Evolutionary conservation across 1,140 invertebrate genomes (phyloP).

Genomic region (Cyphomyrmex costatus): DNA sequence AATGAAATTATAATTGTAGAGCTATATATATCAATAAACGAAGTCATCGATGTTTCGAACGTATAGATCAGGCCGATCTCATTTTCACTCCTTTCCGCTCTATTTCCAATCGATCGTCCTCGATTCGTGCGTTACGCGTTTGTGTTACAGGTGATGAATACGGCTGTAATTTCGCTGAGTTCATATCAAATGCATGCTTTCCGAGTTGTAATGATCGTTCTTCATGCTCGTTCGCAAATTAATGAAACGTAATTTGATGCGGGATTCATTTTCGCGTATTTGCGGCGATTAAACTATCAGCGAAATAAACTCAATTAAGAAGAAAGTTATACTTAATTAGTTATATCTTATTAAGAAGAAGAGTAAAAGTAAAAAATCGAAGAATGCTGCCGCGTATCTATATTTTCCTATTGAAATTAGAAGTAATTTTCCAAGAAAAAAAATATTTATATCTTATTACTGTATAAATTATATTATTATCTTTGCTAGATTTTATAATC

Average conservation of each 20-base stretch:
- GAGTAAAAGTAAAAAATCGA: not conserved
- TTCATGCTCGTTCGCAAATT: not conserved
- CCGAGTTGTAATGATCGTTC: not conserved
- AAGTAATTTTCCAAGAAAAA: not conserved
- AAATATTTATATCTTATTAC: not conserved
- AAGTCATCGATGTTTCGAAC: not conserved
- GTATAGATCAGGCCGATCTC: not conserved
- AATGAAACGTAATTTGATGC: not conserved
- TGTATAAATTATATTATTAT: not conserved
- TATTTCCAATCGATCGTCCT: not conserved
- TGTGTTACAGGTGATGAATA: constrained; percentile 3
- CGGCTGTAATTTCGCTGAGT: constrained; percentile 10
- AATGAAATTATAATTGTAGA: not conserved
- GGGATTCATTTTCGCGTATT: not conserved
- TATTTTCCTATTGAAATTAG: not conserved
- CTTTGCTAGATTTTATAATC: not conserved
- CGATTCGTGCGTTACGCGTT: constrained; percentile 26
- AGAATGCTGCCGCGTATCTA: not conserved
- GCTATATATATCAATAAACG: not conserved
- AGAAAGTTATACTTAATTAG: constrained; percentile 15
- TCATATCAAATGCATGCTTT: not conserved
- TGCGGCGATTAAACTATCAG: not conserved
- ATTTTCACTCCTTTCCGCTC: constrained; percentile 35
- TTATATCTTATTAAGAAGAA: not conserved
- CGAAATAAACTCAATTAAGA: not conserved